Base-by-base conservation (phyloP, 2,113 vertebrate genomes). In the Elachura formosa region DNA sequence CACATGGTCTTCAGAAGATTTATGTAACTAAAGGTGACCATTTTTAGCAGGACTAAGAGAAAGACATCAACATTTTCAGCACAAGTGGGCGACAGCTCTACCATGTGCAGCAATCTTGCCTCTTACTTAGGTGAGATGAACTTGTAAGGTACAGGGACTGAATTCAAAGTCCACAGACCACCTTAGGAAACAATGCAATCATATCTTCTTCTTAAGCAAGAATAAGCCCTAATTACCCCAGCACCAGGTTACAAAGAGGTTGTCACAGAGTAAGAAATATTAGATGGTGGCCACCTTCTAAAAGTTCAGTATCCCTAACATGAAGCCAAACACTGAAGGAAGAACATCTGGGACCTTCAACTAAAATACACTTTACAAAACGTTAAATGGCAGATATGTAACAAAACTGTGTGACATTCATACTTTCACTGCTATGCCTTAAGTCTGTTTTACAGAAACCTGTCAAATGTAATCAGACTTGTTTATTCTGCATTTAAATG, bases 391-490 rank as follows among this genome's bases (percentile, higher is more conserved):
- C 93, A 95, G 84, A 91, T 87, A 83, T 17, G 71, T 80, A 95
- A 95, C 69, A 93, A 91, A 96, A 93, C 71, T 72, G 94, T 94
- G 88, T 95, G 96, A 97, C 96, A 96, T 96, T 96, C 93, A 94
- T 96, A 95, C 93, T 97, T 96, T 46, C 21, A 6, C 73, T 93
- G 90, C 84, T 96, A 24, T 97, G 96, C 92, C 96, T 96, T 18
- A 29, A 95, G 89, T 96, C 81, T 80, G 72, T 95, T 97, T 94
- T 92, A 97, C 90, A 88, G 93, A 78, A 97, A 97, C 66, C 96
- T 96, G 97, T 98, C 97, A 97, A 87, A 97, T 88, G 80, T 85
- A 92, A 97, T 98, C 95, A 98, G 81, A 82, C 93, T 97, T 97
- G 96, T 97, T 97, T 97, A 95, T 96, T 95, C 83, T 76, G 46